phyloP scores from a whole-genome alignment of 2,797 vertebrate genomes.

The Dendrocincla fuliginosa region DNA sequence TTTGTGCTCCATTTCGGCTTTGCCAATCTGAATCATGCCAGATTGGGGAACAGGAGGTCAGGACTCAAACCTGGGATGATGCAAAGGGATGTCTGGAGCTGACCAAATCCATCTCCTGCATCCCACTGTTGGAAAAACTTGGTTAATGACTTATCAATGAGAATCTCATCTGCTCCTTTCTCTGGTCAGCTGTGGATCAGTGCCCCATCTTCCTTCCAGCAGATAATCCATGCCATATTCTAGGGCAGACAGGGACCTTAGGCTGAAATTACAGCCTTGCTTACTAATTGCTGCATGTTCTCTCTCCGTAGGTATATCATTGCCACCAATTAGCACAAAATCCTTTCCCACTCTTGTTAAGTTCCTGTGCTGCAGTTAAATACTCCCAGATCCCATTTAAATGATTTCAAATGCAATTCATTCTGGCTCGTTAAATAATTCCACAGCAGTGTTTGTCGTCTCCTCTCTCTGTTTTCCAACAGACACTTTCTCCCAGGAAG shows the following conservation, averaged over 20 bases:
- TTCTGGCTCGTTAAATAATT: conserved; percentile 83
- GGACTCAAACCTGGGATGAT: neutral
- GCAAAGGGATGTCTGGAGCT: fast-evolving
- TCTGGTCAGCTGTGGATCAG: conserved; percentile 2
- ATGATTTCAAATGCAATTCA: conserved; percentile 83
- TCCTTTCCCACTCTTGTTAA: conserved; percentile 81
- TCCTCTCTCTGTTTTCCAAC: conserved; percentile 66
- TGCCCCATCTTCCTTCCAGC: neutral
- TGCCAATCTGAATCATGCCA: neutral
- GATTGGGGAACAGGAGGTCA: neutral
- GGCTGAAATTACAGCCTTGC: conserved; percentile 71
- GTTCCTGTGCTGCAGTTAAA: conserved; percentile 80
- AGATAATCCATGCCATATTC: conserved; percentile 31
- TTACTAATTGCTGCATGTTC: conserved; percentile 74
- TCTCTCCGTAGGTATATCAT: conserved; percentile 77
- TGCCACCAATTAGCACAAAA: conserved; percentile 81
- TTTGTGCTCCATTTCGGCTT: neutral
- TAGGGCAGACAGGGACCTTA: conserved; percentile 35
- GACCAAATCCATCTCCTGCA: neutral
- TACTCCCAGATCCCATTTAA: conserved; percentile 84
- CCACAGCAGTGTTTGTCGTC: conserved; percentile 72
- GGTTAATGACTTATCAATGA: neutral
- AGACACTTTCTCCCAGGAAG: conserved; percentile 64
- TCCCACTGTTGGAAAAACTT: neutral
- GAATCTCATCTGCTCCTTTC: neutral